Conservation (phyloP, 2,888 invertebrate genomes). For the Cylindroiulus punctatus region DNA sequence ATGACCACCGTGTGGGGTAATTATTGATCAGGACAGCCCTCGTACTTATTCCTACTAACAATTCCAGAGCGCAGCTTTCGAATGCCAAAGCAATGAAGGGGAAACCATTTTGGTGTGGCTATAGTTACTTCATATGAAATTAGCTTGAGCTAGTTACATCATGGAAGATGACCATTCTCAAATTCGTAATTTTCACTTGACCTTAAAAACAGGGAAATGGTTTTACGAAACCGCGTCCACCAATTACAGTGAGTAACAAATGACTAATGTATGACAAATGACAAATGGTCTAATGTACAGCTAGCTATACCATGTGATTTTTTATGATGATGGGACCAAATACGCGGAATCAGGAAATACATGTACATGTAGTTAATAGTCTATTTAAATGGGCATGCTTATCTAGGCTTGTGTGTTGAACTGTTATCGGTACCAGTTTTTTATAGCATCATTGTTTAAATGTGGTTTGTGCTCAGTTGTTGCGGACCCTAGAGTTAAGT, state of each 20-base stretch:
- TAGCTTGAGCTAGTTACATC: neutral
- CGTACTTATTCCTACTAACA: neutral
- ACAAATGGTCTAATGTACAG: neutral
- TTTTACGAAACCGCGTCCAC: neutral
- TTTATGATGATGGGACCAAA: neutral
- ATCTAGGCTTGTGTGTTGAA: neutral
- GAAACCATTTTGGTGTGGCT: neutral
- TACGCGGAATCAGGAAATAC: neutral
- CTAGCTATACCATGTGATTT: neutral
- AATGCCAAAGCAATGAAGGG: neutral
- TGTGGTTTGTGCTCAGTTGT: neutral
- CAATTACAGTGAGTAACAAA: neutral
- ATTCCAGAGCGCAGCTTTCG: neutral
- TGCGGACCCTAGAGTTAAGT: neutral
- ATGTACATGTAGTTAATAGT: too few species aligned
- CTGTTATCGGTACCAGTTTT: neutral
- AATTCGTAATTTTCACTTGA: neutral
- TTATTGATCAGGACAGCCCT: conserved; percentile 8
- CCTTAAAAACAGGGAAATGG: neutral
- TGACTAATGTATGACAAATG: neutral
- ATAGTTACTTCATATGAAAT: neutral
- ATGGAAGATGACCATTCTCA: neutral
- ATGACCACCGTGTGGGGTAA: neutral
- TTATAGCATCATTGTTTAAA: neutral
- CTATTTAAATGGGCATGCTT: neutral